Base-by-base conservation (phyloP, 2,113 vertebrate species). In the Bungarus multicinctus region DNA sequence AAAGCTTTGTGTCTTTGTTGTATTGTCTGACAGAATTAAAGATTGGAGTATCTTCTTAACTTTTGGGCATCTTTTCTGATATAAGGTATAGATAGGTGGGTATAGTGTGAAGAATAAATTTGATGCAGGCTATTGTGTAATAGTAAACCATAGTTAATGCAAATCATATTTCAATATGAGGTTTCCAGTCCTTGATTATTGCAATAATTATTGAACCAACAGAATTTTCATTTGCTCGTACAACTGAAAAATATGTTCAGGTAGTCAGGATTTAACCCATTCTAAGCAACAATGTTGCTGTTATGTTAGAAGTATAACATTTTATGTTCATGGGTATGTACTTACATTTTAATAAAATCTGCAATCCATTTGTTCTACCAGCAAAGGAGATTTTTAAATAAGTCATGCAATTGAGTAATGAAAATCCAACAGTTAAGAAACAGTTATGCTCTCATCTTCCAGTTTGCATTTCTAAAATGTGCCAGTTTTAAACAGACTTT, bases 401-500 rank as follows among this genome's bases (percentile, higher is more conserved):
- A 43, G 34, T 39, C 74, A 18, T 50, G 53, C n/a, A 27, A 52
- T 2, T 23, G 20, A 81, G 25, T 7, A 43, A 27, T 52, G 22
- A 53, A 39, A 85, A 53, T 30, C 5, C 81, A 50, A 22, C n/a
- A 43, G 34, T 81, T 81, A 81, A 43, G 87, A 89, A 43, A 92
- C 27, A 89, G 45, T 30, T n/a, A 60, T 93, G 14, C 52, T 86
- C 47, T 90, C 89, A 52, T n/a, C 45, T 93, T 60, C 55, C 74
- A 58, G 22, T 89, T 90, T 53, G 45, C n/a, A 93, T 43, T 87
- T 92, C 47, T 86, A 81, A 93, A 57, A 93, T 86, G 20, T 90
- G 92, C 86, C 92, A 90, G 23, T 90, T 93, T 90, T 90, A 45
- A 87, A 47, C 86, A 86, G 81, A 25, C 43, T 86, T 90, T 86